Percentiles rank a stretch among this genome's conserved stretches.
Evolutionary conservation across 2,888 invertebrate species (phyloP).

Genomic region (Dasypolia templi): DNA sequence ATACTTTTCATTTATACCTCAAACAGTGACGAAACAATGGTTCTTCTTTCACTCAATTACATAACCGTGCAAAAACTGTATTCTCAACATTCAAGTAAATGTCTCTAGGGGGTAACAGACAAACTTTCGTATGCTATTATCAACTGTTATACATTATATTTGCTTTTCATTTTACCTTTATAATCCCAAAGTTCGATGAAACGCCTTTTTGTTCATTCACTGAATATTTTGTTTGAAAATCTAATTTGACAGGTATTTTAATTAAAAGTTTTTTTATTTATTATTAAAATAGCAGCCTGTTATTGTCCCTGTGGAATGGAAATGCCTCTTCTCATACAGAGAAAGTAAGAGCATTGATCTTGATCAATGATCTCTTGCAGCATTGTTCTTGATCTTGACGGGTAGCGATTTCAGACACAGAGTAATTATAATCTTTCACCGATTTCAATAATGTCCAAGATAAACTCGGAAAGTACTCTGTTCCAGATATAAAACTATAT

Average conservation of each 20-base stretch:
- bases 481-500: constrained; percentile 54
- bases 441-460: too few species aligned
- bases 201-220: constrained; percentile 19
- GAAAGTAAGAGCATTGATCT: background rate
- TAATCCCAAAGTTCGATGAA: constrained; percentile 24
- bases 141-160: constrained; percentile 51
- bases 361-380: too few species aligned
- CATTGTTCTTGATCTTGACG: background rate
- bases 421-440: too few species aligned
- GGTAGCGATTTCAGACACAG: background rate
- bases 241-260: background rate
- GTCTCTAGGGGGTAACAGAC: constrained; percentile 37
- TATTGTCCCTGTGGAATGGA: too few species aligned
- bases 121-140: constrained; percentile 47
- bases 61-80: constrained; percentile 15
- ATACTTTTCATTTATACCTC: background rate
- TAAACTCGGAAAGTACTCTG: too few species aligned
- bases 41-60: constrained; percentile 19
- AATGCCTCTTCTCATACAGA: background rate
- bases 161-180: constrained; percentile 53
- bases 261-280: background rate
- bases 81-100: constrained; percentile 14
- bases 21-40: background rate
- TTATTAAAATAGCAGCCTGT: background rate
- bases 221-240: constrained; percentile 8